Percentiles rank a stretch among this genome's conserved stretches.
These are phyloP conservation scores for Malacoctenus gilli DNA, from an alignment of 2,797 vertebrate species.

Conservation along the genomic window DNA sequence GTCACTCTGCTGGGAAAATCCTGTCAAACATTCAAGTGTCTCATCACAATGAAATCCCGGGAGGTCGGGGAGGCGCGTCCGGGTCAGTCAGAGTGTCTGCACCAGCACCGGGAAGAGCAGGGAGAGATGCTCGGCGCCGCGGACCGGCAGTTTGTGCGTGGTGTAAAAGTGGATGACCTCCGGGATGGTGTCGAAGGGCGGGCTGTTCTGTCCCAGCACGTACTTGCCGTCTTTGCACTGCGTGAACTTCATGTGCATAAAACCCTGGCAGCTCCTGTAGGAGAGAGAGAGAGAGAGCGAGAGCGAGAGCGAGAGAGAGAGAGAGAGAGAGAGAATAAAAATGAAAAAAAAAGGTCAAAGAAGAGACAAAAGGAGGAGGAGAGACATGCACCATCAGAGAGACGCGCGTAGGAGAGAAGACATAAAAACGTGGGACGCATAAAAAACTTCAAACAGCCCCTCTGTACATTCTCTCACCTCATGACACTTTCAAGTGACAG, in stretches of 20 bases:
- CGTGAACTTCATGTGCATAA: conserved; percentile 93
- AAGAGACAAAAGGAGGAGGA: conserved; percentile 41
- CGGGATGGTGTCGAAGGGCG: conserved; percentile 87
- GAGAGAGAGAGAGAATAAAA: conserved; percentile 3
- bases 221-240: conserved; percentile 85
- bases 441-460: too few relatives aligned
- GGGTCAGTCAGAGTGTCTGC: conserved; percentile 82
- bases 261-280: conserved; percentile 92
- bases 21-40: conserved; percentile 61
- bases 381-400: too few relatives aligned
- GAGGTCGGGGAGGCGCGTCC: conserved; percentile 14
- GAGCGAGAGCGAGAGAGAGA: too few relatives aligned
- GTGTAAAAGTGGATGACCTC: conserved; percentile 90
- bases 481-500: conserved; percentile 42
- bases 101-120: conserved; percentile 88
- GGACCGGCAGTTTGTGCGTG: conserved; percentile 88
- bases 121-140: conserved; percentile 88
- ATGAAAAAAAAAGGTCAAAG: neutral
- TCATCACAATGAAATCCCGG: conserved; percentile 22
- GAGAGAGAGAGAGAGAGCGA: too few relatives aligned
- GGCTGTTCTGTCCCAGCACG: conserved; percentile 90
- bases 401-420: too few relatives aligned
- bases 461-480: too few relatives aligned
- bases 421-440: too few relatives aligned
- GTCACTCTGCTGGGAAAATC: conserved; percentile 17